Evolutionary conservation across 2,797 vertebrate genomes (phyloP).

Genomic region (Cheirogaleus major): DNA sequence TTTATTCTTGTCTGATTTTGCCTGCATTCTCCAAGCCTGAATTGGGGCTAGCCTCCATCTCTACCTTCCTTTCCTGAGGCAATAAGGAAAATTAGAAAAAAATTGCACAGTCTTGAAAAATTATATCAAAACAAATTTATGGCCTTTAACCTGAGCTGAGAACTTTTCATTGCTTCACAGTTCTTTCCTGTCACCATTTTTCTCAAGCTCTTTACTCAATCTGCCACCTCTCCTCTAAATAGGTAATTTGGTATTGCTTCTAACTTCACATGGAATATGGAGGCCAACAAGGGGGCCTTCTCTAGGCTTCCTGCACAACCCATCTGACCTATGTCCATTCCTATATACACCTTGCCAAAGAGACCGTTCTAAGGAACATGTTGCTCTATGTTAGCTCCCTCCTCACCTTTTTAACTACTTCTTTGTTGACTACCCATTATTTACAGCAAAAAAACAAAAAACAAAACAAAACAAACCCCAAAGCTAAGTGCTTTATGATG

Average conservation of each 20-base stretch:
- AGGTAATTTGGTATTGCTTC: not conserved
- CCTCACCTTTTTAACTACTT: not conserved
- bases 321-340: not conserved
- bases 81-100: not conserved
- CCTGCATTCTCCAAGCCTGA: not conserved
- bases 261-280: not conserved
- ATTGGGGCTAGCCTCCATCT: not conserved
- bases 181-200: constrained; percentile 3
- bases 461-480: not conserved
- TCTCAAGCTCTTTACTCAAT: not conserved
- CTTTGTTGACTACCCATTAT: not conserved
- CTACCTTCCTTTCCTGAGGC: not conserved
- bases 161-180: not conserved
- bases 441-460: not conserved
- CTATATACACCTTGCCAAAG: not conserved
- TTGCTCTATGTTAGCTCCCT: not conserved
- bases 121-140: not conserved
- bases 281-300: not conserved
- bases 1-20: not conserved
- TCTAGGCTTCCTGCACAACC: not conserved
- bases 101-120: not conserved
- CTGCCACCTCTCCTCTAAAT: not conserved
- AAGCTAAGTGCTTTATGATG: not conserved
- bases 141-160: not conserved
- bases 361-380: not conserved